A percentile compares a stretch with the other conserved stretches of the same genome.
phyloP scores from a whole-genome alignment of 2,797 vertebrate species.

The Rhynchonycteris naso region DNA sequence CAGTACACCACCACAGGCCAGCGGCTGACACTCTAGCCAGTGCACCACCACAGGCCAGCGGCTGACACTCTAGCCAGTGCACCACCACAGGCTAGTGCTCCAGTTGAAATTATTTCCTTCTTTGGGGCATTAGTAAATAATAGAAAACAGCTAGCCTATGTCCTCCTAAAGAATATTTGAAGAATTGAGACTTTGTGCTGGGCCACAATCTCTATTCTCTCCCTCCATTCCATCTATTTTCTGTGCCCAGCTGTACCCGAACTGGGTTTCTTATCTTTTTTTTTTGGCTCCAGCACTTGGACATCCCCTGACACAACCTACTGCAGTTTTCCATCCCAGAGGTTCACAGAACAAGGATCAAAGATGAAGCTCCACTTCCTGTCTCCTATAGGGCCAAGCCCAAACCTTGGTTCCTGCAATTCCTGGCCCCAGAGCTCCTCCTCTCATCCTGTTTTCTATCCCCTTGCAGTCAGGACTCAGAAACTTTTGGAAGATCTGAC shows the following conservation, averaged over 20 bases:
- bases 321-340: slow-evolving; percentile 13
- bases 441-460: not conserved
- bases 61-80: no score
- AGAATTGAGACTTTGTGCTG: not conserved
- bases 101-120: slow-evolving; percentile 37
- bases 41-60: no score
- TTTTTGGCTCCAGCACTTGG: not conserved
- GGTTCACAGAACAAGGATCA: slow-evolving; percentile 9
- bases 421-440: not conserved
- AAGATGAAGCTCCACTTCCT: not conserved
- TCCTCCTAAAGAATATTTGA: slow-evolving; percentile 13
- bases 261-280: slow-evolving; percentile 15
- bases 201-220: not conserved
- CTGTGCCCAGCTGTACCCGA: not conserved
- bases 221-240: not conserved
- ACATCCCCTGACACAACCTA: not conserved
- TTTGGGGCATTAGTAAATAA: slow-evolving; percentile 9
- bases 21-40: no score
- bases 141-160: not conserved
- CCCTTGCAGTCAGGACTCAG: not conserved
- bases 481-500: not conserved
- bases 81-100: not conserved
- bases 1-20: no score
- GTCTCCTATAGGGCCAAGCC: not conserved
- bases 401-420: not conserved